Conservation (phyloP, 2,113 vertebrate species). For the Amphilophus citrinellus region DNA sequence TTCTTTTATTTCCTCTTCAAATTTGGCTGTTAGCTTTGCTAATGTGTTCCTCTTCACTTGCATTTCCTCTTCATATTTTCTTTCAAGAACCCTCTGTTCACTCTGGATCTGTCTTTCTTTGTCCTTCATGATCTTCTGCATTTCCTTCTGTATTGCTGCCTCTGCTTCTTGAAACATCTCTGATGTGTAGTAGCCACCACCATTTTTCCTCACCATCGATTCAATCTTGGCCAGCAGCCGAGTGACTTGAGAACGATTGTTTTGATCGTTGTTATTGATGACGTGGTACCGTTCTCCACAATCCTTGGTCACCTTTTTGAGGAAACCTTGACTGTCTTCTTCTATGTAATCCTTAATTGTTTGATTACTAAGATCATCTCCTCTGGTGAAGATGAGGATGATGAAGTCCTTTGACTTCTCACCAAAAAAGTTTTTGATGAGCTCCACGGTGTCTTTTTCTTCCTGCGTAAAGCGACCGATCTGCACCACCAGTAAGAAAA, state of each 20-base stretch:
- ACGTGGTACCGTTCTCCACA: accelerated
- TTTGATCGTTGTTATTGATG: conserved; percentile 35
- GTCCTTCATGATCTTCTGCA: not conserved
- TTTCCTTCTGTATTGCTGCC: not conserved
- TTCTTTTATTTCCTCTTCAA: not conserved
- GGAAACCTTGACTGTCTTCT: not conserved
- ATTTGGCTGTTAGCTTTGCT: accelerated
- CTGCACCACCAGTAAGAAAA: conserved; percentile 61
- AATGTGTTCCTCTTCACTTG: accelerated
- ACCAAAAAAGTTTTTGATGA: conserved; percentile 60
- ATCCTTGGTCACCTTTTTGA: not conserved
- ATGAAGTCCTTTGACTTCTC: conserved; percentile 45
- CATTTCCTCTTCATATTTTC: not conserved
- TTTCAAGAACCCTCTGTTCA: accelerated
- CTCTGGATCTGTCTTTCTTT: not conserved
- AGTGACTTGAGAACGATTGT: conserved; percentile 22
- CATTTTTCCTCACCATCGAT: conserved; percentile 2
- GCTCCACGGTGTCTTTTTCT: conserved; percentile 43
- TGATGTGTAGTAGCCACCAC: conserved; percentile 5
- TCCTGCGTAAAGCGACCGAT: conserved; percentile 62
- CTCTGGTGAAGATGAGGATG: conserved; percentile 59
- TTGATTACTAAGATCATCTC: conserved; percentile 19
- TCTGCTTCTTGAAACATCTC: not conserved
- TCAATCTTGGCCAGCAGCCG: conserved; percentile 13
- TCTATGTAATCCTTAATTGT: conserved; percentile 29